These are phyloP conservation scores for Agrilus planipennis DNA, from an alignment of 1,140 invertebrate species.

Conservation along the genomic window DNA sequence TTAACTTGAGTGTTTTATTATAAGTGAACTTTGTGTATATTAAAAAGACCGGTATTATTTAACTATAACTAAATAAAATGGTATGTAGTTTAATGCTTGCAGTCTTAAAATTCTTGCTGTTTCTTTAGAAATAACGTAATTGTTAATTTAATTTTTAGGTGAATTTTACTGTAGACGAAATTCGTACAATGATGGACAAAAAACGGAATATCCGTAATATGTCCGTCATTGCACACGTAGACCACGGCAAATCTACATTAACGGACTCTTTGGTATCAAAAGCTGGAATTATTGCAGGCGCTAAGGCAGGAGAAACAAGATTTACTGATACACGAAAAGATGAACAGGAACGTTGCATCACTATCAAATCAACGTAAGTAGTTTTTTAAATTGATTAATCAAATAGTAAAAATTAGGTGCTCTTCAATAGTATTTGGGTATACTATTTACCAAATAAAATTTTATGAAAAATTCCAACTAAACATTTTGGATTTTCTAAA, in stretches of 20 bases:
- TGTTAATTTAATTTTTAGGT: conserved; percentile 56
- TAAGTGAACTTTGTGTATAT: background rate
- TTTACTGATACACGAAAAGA: conserved; percentile 99
- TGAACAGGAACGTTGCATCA: conserved; percentile 99
- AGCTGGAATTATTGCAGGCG: conserved; percentile 97
- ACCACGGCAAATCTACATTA: conserved; percentile 99
- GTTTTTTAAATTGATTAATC: background rate
- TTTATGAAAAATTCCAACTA: no score
- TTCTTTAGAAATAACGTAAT: background rate
- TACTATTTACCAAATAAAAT: no score
- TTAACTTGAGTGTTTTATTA: background rate
- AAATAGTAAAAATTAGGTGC: no score
- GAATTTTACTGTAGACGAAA: conserved; percentile 99
- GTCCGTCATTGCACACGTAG: conserved; percentile 99
- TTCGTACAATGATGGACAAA: conserved; percentile 98
- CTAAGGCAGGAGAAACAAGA: conserved; percentile 96
- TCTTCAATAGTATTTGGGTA: no score
- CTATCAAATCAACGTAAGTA: conserved; percentile 98
- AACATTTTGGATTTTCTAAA: no score
- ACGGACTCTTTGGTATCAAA: conserved; percentile 99
- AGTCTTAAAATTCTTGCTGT: conserved; percentile 1
- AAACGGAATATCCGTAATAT: conserved; percentile 99
- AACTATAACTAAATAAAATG: conserved; percentile 4
- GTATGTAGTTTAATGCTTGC: conserved; percentile 4
- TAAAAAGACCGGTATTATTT: background rate